Evolutionary conservation across 2,888 invertebrate genomes (phyloP).

Genomic region (Hartigia nigra): DNA sequence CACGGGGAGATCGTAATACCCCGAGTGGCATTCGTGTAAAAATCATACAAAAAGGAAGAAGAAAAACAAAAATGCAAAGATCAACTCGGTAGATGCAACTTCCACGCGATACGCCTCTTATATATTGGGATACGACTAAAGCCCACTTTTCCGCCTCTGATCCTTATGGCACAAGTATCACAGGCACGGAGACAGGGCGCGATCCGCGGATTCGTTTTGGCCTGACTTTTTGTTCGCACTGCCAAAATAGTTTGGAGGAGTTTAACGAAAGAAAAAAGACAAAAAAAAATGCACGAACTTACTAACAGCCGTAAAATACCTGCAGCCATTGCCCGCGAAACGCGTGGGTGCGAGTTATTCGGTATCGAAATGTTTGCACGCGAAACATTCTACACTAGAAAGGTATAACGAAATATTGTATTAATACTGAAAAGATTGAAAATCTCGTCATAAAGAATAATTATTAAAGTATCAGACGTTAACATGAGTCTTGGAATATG

Average conservation of each 20-base stretch:
- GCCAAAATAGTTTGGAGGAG: background rate
- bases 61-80: slow-evolving; percentile 17
- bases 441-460: background rate
- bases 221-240: background rate
- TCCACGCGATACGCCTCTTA: background rate
- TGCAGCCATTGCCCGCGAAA: background rate
- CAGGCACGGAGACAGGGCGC: background rate
- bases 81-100: slow-evolving; percentile 11
- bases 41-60: background rate
- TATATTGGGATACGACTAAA: background rate
- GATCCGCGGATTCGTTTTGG: background rate
- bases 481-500: background rate
- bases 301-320: background rate
- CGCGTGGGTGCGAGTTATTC: background rate
- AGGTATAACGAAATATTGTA: background rate
- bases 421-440: too few species aligned
- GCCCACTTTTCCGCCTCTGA: background rate
- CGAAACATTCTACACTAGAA: background rate
- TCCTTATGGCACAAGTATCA: background rate
- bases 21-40: background rate
- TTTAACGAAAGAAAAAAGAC: background rate
- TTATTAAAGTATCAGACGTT: background rate
- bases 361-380: background rate
- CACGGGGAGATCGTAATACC: background rate
- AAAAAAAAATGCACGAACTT: too few species aligned